A percentile compares a stretch with the other conserved stretches of the same genome.
Conservation (phyloP, 2,888 invertebrate species). For the Chymomyza fuscimana region DNA sequence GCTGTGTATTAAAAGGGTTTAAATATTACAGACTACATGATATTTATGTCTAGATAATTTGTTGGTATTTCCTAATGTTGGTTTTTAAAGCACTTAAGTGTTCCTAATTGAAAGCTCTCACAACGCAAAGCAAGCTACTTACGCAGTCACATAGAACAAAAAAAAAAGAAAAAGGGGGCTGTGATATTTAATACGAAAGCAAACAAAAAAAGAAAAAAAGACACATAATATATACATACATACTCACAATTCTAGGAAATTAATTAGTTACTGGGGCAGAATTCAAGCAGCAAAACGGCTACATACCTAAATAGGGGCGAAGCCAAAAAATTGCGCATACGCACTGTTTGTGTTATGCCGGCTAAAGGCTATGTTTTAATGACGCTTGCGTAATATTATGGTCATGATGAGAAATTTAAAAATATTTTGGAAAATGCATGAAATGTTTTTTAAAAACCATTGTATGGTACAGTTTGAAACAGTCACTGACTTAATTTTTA, state of each 20-base stretch:
- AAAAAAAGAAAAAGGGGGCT: neutral
- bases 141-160: neutral
- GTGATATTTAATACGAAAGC: conserved; percentile 28
- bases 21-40: neutral
- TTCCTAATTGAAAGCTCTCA: neutral
- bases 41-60: neutral
- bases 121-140: neutral
- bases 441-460: no score
- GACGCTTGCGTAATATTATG: neutral
- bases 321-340: neutral
- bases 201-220: conserved; percentile 30
- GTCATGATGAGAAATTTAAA: no score
- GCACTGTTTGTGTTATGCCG: neutral
- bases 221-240: neutral
- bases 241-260: conserved; percentile 9
- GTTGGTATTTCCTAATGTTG: neutral
- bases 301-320: neutral
- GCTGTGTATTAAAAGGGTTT: neutral
- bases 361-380: neutral
- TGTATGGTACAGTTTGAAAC: no score
- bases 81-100: neutral
- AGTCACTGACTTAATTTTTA: no score
- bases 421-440: no score
- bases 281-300: neutral
- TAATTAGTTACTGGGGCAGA: conserved; percentile 12